phyloP scores from a whole-genome alignment of 2,113 vertebrate genomes.

The Scomber scombrus region DNA sequence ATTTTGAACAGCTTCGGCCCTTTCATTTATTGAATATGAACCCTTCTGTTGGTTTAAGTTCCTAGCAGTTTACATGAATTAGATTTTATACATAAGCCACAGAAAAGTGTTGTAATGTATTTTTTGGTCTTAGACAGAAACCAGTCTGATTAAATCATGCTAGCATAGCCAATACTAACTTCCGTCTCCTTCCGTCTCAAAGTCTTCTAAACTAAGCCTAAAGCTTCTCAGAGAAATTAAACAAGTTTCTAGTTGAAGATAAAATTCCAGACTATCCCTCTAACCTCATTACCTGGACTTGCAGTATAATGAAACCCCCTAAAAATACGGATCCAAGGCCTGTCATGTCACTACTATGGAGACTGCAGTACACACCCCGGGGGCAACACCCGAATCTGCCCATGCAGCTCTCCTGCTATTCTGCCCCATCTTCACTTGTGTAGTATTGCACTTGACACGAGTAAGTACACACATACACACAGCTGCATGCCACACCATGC shows the following conservation, averaged over 20 bases:
- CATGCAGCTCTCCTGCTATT: conserved; percentile 81
- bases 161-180: not conserved
- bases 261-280: conserved; percentile 16
- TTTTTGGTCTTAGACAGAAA: not conserved
- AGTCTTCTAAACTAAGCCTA: conserved; percentile 4
- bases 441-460: conserved; percentile 74
- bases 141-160: not conserved
- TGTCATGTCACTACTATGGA: conserved; percentile 76
- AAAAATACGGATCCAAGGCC: conserved; percentile 59
- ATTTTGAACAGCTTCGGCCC: too few relatives aligned
- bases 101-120: not conserved
- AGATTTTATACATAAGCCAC: not conserved
- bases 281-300: conserved; percentile 52
- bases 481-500: conserved; percentile 33
- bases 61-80: not conserved
- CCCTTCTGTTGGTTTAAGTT: not conserved
- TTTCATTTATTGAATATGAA: not conserved
- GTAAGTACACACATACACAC: conserved; percentile 36
- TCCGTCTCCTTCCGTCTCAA: not conserved
- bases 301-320: conserved; percentile 49
- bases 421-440: conserved; percentile 78
- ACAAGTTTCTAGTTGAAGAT: not conserved
- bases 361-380: conserved; percentile 61
- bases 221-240: not conserved
- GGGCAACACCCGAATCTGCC: conserved; percentile 80